Evolutionary conservation across 2,888 invertebrate species (phyloP), one percentile per base, ranked within the genome.

Genomic region (Sesia apiformis): DNA sequence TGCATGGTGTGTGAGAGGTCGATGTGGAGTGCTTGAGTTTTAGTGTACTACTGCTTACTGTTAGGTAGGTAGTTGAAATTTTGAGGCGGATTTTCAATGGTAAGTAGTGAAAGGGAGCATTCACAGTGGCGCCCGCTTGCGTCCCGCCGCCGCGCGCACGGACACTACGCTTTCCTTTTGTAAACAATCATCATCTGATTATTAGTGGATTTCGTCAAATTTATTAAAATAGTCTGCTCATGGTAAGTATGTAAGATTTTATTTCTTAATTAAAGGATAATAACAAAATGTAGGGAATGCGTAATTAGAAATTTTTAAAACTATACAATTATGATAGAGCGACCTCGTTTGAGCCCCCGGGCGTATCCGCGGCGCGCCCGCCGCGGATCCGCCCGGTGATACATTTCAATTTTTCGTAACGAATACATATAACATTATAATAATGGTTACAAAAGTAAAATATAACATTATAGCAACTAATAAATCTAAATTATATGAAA

Each of bases 41-140:
- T 85, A 86, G 86, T 78, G 81, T 84, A 87, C 86, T 85, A 84
- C 88, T 81, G 89, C 89, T 89, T 88, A 89, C 86, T 86, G 86
- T 88, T 89, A 88, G 89, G 89, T 89, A 88, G 88, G 88, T 88
- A 87, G 87, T 87, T 87, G 84, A 81, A 85, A 86, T 88, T 87
- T 86, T 81, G 84, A 87, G 75, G 84, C 84, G 83, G 84, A 86
- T 86, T 86, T 85, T 84, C 73, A 81, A 86, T 84, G 80, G 85
- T 86, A 86, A 65, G 87, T 87, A 88, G 86, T 74, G 78, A 77
- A 81, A 78, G 74, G 77, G 81, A 79, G 85, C 85, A 82, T 80
- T 76, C 79, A 81, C 79, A 72, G 81, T 78, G 81, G 84, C 84
- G 84, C 69, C 58, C 78, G 83, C 84, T 80, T 78, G 70, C 66